Evolutionary conservation across 2,113 vertebrate genomes (phyloP), one percentile per base, ranked within the genome.

Genomic region (Limnothrissa miodon): DNA sequence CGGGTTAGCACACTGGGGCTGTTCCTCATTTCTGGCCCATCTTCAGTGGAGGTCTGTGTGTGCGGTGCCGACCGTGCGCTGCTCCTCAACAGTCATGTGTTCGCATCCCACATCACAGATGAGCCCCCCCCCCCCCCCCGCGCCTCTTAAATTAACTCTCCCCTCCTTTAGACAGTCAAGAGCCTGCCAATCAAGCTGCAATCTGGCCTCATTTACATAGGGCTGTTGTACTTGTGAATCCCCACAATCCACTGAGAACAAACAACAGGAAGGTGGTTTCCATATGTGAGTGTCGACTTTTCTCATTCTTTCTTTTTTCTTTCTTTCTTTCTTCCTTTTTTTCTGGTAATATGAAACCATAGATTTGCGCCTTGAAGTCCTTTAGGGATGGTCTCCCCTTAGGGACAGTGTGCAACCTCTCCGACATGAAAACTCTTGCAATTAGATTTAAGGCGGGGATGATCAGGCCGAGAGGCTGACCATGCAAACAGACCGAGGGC

Each of bases 101-200:
- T 78, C 80, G 46, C 53, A 79, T 81, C 56, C 87, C 85, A 91
- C 86, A 91, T 92, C 87, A 90, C 82, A 90, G 45, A 21, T 17
- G 45, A 48, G 82, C 46, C 78, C 53, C 78, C 81, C 45, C 85
- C 56, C 79, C 45, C 83, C 19, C 19, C 78, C n/a, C 51, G 25
- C 13, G 66, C 79, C 45, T 62, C 74, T 78, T 78, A 80, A 86
- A 84, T 89, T 56, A 91, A 85, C 82, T 79, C 66, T 83, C 86
- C 79, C 74, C 78, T 83, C 80, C 46, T 66, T 87, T 81, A 86
- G 80, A 90, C 82, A 86, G 85, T 88, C 83, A 87, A 53, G 56
- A 80, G 87, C 80, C 85, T 74, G 66, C 83, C 86, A 87, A 90
- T 90, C 83, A 87, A 85, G 84, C 48, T 81, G 85, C 84, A 87